These are phyloP conservation scores for Luidia sarsii DNA, from an alignment of 53 echinoderm and acorn worm species.

Conservation along the genomic window DNA sequence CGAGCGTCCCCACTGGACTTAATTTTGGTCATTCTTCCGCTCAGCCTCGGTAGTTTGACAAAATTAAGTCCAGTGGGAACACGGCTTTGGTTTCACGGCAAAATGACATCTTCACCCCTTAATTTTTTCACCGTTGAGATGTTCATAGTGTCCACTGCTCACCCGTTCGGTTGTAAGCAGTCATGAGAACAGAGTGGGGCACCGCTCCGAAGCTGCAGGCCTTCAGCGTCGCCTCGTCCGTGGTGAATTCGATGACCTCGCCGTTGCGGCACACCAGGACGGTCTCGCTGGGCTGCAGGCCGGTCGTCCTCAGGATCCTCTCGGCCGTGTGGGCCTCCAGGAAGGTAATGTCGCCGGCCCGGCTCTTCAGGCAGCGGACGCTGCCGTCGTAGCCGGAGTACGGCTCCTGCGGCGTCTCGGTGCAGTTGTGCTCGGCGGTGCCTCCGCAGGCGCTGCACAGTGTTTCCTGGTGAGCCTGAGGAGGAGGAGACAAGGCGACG, in stretches of 20 bases:
- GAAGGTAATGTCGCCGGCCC: conserved; percentile 81
- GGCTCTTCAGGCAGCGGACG: conserved; percentile 67
- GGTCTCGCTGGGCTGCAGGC: conserved; percentile 47
- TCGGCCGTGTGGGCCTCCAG: conserved; percentile 68
- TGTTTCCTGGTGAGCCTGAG: conserved; percentile 70
- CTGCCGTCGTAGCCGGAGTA: conserved; percentile 71
- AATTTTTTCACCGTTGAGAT: too few species aligned
- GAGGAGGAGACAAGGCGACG: background rate
- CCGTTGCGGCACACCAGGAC: conserved; percentile 83
- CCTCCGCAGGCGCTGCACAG: conserved; percentile 71
- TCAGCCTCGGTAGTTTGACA: too few species aligned
- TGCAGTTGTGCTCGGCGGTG: conserved; percentile 39
- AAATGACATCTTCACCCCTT: too few species aligned
- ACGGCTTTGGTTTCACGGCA: too few species aligned
- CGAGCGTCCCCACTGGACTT: too few species aligned
- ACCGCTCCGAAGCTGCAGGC: conserved; percentile 85
- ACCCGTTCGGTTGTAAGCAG: conserved; percentile 85
- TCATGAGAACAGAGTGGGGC: conserved; percentile 75
- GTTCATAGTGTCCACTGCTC: background rate
- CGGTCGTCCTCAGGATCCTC: conserved; percentile 15
- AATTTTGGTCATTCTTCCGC: too few species aligned
- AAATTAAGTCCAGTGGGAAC: too few species aligned
- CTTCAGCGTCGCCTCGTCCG: conserved; percentile 65
- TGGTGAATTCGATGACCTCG: conserved; percentile 69
- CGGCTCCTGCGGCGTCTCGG: conserved; percentile 48